Conservation (phyloP, 2,113 vertebrate genomes). For the Aix galericulata region DNA sequence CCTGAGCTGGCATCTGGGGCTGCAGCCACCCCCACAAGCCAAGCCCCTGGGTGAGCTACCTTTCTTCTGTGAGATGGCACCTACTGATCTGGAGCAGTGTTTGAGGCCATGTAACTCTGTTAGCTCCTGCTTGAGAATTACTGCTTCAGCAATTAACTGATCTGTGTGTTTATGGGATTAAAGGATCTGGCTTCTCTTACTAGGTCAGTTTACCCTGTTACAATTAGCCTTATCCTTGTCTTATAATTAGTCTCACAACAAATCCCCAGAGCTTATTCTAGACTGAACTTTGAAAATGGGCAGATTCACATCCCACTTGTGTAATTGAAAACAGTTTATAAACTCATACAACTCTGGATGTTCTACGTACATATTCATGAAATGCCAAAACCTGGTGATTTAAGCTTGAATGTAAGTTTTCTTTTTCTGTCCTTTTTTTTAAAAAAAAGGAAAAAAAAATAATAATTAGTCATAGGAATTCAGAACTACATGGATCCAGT, state of each 20-base stretch:
- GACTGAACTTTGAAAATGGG: background rate
- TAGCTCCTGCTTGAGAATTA: background rate
- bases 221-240: slow-evolving; percentile 39
- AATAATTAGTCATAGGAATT: background rate
- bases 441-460: no score
- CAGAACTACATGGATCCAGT: background rate
- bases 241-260: background rate
- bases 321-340: background rate
- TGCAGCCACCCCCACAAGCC: background rate
- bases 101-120: background rate
- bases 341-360: fast-evolving
- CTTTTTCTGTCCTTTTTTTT: background rate
- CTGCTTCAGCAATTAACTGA: background rate
- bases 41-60: background rate
- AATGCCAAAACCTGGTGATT: background rate
- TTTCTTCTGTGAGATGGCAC: background rate
- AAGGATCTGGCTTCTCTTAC: slow-evolving; percentile 20
- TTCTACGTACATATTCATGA: background rate
- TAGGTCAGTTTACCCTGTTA: slow-evolving; percentile 35
- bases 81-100: background rate
- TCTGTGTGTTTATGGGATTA: slow-evolving; percentile 31
- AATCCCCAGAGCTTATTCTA: background rate
- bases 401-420: background rate
- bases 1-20: fast-evolving
- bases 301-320: fast-evolving